Percentiles rank a stretch among this genome's conserved stretches.
Evolutionary conservation across 2,888 invertebrate genomes (phyloP).

Genomic region (Drosophila engyochracea): DNA sequence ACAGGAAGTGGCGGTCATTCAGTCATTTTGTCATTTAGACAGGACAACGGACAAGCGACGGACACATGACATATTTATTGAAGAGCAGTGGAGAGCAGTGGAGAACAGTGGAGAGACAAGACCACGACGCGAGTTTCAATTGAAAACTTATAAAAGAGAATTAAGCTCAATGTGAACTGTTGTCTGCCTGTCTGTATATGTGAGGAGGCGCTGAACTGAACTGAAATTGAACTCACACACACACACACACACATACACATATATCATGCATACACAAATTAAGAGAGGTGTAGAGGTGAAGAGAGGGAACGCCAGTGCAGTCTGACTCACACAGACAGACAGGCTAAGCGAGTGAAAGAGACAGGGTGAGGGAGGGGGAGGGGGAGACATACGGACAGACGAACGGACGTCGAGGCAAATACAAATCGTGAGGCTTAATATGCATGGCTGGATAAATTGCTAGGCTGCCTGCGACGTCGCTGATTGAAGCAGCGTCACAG

Average conservation of each 20-base stretch:
- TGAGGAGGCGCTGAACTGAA: slow-evolving; percentile 54
- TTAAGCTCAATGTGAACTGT: slow-evolving; percentile 62
- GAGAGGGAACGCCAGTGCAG: background rate
- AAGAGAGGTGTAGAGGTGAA: slow-evolving; percentile 12
- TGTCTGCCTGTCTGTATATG: background rate
- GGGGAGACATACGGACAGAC: slow-evolving; percentile 33
- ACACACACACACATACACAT: slow-evolving; percentile 15
- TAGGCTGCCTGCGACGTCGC: slow-evolving; percentile 66
- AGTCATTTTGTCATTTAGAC: slow-evolving; percentile 52
- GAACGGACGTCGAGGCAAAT: slow-evolving; percentile 58
- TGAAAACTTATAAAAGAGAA: slow-evolving; percentile 77
- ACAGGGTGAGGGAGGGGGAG: background rate
- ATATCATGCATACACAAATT: slow-evolving; percentile 10
- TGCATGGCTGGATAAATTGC: slow-evolving; percentile 82
- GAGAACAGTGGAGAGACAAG: background rate
- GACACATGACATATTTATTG: slow-evolving; percentile 17
- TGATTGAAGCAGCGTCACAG: slow-evolving; percentile 60
- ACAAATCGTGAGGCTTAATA: slow-evolving; percentile 82
- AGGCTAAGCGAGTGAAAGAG: slow-evolving; percentile 6
- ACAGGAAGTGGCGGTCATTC: slow-evolving; percentile 53
- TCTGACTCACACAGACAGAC: slow-evolving; percentile 1
- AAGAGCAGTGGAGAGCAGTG: background rate
- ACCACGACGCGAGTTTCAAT: slow-evolving; percentile 58
- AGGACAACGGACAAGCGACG: slow-evolving; percentile 16
- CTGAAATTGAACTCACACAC: slow-evolving; percentile 69